Evolutionary conservation across 2,888 invertebrate genomes (phyloP).

Genomic region (Andrena flavipes): DNA sequence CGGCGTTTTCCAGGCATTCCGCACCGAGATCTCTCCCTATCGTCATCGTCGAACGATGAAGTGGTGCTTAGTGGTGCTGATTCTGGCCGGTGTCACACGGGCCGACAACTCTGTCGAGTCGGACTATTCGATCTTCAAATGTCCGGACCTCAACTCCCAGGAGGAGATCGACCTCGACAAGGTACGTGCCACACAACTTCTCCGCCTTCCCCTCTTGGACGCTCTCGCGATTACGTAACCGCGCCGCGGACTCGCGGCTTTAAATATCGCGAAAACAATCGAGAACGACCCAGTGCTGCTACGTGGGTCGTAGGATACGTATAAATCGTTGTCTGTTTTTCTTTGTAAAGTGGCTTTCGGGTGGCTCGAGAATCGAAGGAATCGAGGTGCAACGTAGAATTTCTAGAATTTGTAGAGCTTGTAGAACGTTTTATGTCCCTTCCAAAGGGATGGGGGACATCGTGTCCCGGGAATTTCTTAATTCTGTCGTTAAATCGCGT

Average conservation of each 20-base stretch:
- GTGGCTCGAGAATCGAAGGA: background rate
- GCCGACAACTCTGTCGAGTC: conserved; percentile 72
- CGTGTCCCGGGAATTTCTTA: conserved; percentile 16
- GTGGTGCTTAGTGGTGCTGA: conserved; percentile 74
- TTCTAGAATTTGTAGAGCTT: background rate
- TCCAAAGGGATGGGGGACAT: background rate
- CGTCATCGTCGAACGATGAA: conserved; percentile 65
- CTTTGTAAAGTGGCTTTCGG: no score
- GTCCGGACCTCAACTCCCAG: conserved; percentile 73
- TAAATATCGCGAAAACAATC: no score
- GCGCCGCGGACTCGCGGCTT: background rate
- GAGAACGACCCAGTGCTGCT: no score
- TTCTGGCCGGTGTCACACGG: conserved; percentile 72
- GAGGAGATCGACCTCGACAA: conserved; percentile 76
- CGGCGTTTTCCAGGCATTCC: conserved; percentile 40
- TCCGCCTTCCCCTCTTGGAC: background rate
- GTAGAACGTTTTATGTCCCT: background rate
- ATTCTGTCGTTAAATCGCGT: conserved; percentile 42
- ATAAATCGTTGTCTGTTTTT: no score
- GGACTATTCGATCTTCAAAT: conserved; percentile 64
- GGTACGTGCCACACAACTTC: conserved; percentile 55
- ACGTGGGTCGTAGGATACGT: no score
- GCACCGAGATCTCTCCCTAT: conserved; percentile 26
- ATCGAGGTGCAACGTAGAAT: background rate
- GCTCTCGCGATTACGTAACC: conserved; percentile 25